Percentiles rank a stretch among this genome's conserved stretches.
These are phyloP conservation scores for Camarhynchus parvulus DNA, from an alignment of 2,113 vertebrate genomes.

Conservation along the genomic window DNA sequence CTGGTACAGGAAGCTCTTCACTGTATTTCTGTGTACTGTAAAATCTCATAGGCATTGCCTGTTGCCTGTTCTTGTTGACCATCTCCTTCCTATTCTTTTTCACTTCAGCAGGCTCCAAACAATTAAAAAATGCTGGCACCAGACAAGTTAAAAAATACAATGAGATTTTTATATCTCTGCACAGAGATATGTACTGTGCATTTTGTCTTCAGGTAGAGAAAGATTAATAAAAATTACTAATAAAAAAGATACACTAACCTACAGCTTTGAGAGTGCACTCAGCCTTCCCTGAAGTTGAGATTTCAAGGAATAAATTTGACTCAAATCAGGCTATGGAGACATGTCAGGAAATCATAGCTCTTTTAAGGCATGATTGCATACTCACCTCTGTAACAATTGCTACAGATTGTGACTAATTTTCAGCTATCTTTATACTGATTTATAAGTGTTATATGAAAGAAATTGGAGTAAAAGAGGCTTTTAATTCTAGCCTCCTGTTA, in stretches of 20 bases:
- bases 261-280: neutral
- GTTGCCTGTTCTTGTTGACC: neutral
- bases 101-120: neutral
- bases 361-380: neutral
- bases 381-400: constrained; percentile 15
- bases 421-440: neutral
- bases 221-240: neutral
- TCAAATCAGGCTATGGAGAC: neutral
- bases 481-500: neutral
- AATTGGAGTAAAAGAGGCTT: neutral
- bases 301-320: constrained; percentile 1
- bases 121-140: neutral
- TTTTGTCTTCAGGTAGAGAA: neutral
- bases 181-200: neutral
- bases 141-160: neutral
- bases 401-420: neutral
- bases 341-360: neutral
- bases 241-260: neutral
- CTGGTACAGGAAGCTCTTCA: neutral
- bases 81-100: neutral
- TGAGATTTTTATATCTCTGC: neutral
- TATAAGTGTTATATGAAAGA: neutral
- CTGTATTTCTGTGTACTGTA: neutral
- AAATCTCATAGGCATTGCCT: neutral
- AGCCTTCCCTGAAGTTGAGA: neutral